Percentiles rank a stretch among this genome's conserved stretches.
phyloP scores from a whole-genome alignment of 1,140 invertebrate genomes.

The Listronotus bonariensis region DNA sequence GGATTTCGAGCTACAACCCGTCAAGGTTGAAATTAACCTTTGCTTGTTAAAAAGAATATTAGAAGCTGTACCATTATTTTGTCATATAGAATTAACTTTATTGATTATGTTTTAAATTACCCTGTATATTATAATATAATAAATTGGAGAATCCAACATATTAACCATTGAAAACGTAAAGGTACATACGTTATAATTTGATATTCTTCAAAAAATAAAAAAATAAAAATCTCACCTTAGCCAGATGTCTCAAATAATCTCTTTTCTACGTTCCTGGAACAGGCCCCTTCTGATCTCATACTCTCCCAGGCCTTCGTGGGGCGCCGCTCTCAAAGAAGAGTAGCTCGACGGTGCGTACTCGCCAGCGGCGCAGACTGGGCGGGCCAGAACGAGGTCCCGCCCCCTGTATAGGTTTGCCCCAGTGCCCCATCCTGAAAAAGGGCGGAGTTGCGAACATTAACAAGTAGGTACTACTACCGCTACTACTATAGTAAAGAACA shows the following conservation, averaged over 20 bases:
- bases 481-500: background rate
- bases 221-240: constrained; percentile 53
- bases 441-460: background rate
- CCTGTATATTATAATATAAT: too few relatives aligned
- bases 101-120: too few relatives aligned
- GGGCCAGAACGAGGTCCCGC: constrained; percentile 19
- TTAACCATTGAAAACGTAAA: too few relatives aligned
- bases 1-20: too few relatives aligned
- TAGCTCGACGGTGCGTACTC: constrained; percentile 61
- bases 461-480: background rate
- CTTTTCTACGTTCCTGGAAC: constrained; percentile 57
- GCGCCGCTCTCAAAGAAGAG: constrained; percentile 54
- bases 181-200: too few relatives aligned
- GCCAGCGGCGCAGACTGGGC: constrained; percentile 61
- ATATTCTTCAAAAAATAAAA: background rate
- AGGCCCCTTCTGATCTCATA: constrained; percentile 60
- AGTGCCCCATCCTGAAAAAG: constrained; percentile 22
- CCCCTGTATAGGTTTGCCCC: background rate
- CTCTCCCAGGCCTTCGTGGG: constrained; percentile 60
- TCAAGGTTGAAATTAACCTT: too few relatives aligned
- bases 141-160: too few relatives aligned
- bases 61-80: too few relatives aligned
- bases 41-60: too few relatives aligned
- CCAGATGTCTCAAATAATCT: constrained; percentile 61
- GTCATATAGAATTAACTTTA: too few relatives aligned